phyloP scores from a whole-genome alignment of 2,888 invertebrate genomes.

The Phengaris alcon region DNA sequence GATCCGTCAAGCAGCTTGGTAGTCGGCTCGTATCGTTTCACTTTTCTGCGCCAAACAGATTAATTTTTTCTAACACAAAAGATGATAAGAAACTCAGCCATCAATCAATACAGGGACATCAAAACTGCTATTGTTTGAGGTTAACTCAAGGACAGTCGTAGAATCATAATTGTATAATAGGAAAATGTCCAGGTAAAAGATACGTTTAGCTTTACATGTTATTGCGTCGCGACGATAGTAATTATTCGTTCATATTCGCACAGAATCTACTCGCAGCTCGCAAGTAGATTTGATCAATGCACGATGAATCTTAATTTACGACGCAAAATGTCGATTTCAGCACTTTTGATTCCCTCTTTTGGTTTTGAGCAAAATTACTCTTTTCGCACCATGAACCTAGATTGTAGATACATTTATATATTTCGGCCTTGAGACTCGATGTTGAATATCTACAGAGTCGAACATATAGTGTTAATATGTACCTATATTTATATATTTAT shows the following conservation, averaged over 20 bases:
- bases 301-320: conserved; percentile 31
- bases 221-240: conserved; percentile 50
- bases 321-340: conserved; percentile 44
- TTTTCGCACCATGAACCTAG: conserved; percentile 49
- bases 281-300: conserved; percentile 4
- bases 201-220: conserved; percentile 45
- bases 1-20: conserved; percentile 75
- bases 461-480: conserved; percentile 51
- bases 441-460: conserved; percentile 72
- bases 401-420: conserved; percentile 60
- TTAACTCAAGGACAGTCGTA: conserved; percentile 52
- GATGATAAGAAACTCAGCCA: conserved; percentile 30
- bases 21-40: conserved; percentile 73
- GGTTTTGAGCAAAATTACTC: conserved; percentile 50
- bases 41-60: conserved; percentile 49
- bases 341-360: conserved; percentile 32
- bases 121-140: conserved; percentile 56
- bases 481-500: conserved; percentile 68
- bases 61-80: conserved; percentile 33
- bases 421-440: conserved; percentile 79
- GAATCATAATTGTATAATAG: conserved; percentile 37
- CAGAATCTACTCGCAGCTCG: conserved; percentile 1
- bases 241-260: conserved; percentile 18
- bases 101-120: conserved; percentile 39
- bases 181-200: conserved; percentile 37